Evolutionary conservation across 2,797 vertebrate species (phyloP).

Genomic region (Chelmon rostratus): DNA sequence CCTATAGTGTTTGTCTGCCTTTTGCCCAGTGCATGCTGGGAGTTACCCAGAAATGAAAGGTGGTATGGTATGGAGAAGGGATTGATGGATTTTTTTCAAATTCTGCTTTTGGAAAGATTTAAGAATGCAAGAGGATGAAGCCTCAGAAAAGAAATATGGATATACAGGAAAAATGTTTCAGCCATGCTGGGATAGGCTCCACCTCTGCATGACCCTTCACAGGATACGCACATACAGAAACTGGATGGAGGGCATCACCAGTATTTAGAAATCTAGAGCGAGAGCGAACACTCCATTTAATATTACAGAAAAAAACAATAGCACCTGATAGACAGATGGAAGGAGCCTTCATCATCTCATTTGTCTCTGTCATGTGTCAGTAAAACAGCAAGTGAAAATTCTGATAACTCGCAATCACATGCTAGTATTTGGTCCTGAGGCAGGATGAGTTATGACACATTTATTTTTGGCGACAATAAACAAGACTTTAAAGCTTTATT

Average conservation of each 20-base stretch:
- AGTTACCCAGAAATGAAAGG: neutral
- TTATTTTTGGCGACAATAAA: constrained; percentile 63
- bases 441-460: constrained; percentile 41
- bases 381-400: neutral
- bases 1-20: neutral
- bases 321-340: neutral
- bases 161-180: constrained; percentile 20
- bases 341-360: neutral
- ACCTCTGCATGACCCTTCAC: constrained; percentile 11
- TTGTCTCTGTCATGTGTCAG: constrained; percentile 7
- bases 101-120: constrained; percentile 36
- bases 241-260: neutral
- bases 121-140: constrained; percentile 31
- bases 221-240: neutral
- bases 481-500: constrained; percentile 58
- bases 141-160: constrained; percentile 24
- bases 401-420: constrained; percentile 10
- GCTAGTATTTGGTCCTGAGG: constrained; percentile 19
- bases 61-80: neutral
- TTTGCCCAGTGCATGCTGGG: neutral
- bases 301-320: neutral
- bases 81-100: constrained; percentile 37
- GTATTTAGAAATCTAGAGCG: constrained; percentile 24
- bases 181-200: constrained; percentile 14
- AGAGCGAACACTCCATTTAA: constrained; percentile 4